These are phyloP conservation scores for Megalonaias nervosa DNA, from an alignment of 1,140 invertebrate genomes.

Conservation along the genomic window DNA sequence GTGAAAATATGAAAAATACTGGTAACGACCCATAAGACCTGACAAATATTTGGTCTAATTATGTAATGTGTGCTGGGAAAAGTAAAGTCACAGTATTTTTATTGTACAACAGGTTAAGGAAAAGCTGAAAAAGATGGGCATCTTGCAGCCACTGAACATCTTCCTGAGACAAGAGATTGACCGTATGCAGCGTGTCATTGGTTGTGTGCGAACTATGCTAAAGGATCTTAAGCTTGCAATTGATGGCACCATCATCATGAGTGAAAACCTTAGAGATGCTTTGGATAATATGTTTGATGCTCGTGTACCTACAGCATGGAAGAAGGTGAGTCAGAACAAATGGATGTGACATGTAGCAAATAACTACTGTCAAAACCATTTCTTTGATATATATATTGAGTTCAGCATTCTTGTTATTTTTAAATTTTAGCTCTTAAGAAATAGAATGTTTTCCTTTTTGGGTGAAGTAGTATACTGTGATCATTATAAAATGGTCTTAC, in stretches of 20 bases:
- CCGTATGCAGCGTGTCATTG: constrained; percentile 91
- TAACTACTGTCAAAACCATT: too few species aligned
- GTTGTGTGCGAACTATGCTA: constrained; percentile 84
- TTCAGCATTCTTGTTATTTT: too few species aligned
- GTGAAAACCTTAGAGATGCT: constrained; percentile 87
- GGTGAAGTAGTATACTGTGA: too few species aligned
- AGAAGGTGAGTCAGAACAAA: constrained; percentile 77
- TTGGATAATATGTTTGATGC: constrained; percentile 98
- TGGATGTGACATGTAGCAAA: too few species aligned
- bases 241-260: constrained; percentile 98
- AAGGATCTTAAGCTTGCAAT: constrained; percentile 94
- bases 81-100: background rate
- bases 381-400: too few species aligned
- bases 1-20: too few species aligned
- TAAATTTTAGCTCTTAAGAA: too few species aligned
- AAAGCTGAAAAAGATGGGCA: constrained; percentile 69
- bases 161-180: constrained; percentile 93
- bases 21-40: too few species aligned
- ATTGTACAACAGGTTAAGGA: constrained; percentile 64
- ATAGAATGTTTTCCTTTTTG: too few species aligned
- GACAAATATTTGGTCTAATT: too few species aligned
- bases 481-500: too few species aligned
- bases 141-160: constrained; percentile 80
- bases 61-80: too few species aligned
- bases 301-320: constrained; percentile 91